phyloP scores from a whole-genome alignment of 2,113 vertebrate species.

The Rhabdornis inornatus region DNA sequence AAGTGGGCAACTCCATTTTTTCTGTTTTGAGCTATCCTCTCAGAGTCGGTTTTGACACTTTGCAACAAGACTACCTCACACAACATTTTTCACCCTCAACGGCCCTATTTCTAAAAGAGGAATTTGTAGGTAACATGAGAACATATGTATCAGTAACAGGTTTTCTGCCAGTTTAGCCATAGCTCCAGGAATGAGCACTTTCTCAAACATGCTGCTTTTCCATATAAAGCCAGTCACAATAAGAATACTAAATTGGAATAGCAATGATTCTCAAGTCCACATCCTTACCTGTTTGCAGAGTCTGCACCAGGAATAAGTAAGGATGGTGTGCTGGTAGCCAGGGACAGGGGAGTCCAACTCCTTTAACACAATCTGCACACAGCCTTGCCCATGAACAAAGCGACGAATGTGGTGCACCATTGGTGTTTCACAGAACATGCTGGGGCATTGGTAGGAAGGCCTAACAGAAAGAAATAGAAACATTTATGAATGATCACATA shows the following conservation, averaged over 20 bases:
- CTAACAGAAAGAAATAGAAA: constrained; percentile 63
- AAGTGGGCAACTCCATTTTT: not conserved
- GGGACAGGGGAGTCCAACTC: constrained; percentile 96
- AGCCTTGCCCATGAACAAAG: constrained; percentile 94
- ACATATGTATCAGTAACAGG: not conserved
- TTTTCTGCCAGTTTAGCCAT: not conserved
- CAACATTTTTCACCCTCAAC: not conserved
- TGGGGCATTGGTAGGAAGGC: constrained; percentile 96
- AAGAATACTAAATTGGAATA: not conserved
- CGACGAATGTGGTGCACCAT: constrained; percentile 97
- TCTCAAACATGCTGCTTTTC: not conserved
- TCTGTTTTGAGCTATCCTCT: not conserved
- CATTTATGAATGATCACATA: not conserved
- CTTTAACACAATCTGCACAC: constrained; percentile 97
- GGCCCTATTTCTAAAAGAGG: not conserved
- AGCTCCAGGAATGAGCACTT: not conserved
- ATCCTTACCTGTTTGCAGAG: constrained; percentile 91
- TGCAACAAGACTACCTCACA: not conserved
- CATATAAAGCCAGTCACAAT: not conserved
- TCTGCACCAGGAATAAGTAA: constrained; percentile 98
- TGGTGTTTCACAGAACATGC: constrained; percentile 95
- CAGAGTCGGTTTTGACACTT: not conserved
- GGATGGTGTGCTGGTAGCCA: constrained; percentile 97
- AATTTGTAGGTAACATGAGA: not conserved
- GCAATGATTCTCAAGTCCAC: not conserved